Evolutionary conservation across 2,113 vertebrate species (phyloP).

Genomic region (Atherinomorus stipes): DNA sequence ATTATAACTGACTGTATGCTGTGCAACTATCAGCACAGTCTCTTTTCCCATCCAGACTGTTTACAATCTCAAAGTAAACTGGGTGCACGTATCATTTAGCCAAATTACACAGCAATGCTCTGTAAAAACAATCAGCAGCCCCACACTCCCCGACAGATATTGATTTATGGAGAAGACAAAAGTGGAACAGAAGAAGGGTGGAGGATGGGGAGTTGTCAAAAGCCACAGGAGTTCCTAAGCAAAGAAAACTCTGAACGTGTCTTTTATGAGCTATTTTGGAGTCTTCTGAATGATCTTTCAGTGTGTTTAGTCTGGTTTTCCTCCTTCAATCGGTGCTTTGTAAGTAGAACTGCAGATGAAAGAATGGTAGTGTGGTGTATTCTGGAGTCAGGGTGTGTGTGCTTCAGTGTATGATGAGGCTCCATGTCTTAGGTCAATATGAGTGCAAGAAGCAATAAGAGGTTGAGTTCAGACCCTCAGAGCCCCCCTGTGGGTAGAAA

Average conservation of each 20-base stretch:
- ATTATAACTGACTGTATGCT: slow-evolving; percentile 75
- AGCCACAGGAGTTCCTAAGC: slow-evolving; percentile 52
- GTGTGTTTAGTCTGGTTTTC: slow-evolving; percentile 60
- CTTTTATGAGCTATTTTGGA: slow-evolving; percentile 58
- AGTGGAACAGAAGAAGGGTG: slow-evolving; percentile 38
- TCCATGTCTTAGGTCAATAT: slow-evolving; percentile 39
- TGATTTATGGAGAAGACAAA: slow-evolving; percentile 76
- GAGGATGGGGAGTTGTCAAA: slow-evolving; percentile 48
- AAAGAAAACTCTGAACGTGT: slow-evolving; percentile 24
- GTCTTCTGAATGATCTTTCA: slow-evolving; percentile 36
- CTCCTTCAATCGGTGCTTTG: slow-evolving; percentile 39
- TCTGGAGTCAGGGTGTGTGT: slow-evolving; percentile 54
- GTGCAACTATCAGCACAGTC: slow-evolving; percentile 59
- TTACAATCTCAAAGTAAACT: slow-evolving; percentile 75
- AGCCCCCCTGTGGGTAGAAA: slow-evolving; percentile 49
- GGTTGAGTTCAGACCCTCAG: slow-evolving; percentile 27
- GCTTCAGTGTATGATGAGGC: slow-evolving; percentile 2
- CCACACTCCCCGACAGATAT: slow-evolving; percentile 68
- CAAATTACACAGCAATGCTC: slow-evolving; percentile 80
- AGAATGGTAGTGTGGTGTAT: slow-evolving; percentile 33
- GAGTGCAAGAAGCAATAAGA: slow-evolving; percentile 22
- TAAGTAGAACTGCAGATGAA: slow-evolving; percentile 26
- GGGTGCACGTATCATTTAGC: slow-evolving; percentile 74
- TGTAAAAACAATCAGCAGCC: slow-evolving; percentile 78
- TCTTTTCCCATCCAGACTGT: slow-evolving; percentile 73